phyloP scores from a whole-genome alignment of 2,797 vertebrate species.

The Sciaenops ocellatus region DNA sequence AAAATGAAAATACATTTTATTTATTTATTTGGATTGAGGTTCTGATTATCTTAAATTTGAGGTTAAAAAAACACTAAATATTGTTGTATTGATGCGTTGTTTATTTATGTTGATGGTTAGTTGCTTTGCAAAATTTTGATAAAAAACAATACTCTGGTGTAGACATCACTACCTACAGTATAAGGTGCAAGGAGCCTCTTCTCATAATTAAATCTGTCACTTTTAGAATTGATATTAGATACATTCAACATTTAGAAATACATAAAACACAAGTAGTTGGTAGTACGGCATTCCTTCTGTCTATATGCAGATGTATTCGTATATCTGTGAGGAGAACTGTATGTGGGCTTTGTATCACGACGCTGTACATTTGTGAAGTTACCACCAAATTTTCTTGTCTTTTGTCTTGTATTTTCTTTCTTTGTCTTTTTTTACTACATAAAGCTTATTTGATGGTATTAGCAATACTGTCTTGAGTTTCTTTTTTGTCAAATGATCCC shows the following conservation, averaged over 20 bases:
- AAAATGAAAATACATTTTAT: neutral
- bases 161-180: neutral
- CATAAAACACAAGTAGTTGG: neutral
- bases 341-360: neutral
- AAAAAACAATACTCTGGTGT: neutral
- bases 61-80: neutral
- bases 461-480: neutral
- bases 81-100: neutral
- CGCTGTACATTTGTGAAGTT: too few relatives aligned
- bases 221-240: neutral
- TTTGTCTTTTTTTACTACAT: neutral
- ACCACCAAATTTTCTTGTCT: too few relatives aligned
- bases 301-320: neutral
- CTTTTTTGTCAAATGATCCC: neutral
- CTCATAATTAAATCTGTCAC: neutral
- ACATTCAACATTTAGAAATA: neutral
- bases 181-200: neutral
- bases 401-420: too few relatives aligned
- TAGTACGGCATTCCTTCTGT: neutral
- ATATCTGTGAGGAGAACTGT: neutral
- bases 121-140: neutral
- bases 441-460: neutral
- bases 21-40: neutral
- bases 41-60: too few relatives aligned
- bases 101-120: neutral